Conservation (phyloP, 2,888 invertebrate species). For the Ditylenchus weischeri region DNA sequence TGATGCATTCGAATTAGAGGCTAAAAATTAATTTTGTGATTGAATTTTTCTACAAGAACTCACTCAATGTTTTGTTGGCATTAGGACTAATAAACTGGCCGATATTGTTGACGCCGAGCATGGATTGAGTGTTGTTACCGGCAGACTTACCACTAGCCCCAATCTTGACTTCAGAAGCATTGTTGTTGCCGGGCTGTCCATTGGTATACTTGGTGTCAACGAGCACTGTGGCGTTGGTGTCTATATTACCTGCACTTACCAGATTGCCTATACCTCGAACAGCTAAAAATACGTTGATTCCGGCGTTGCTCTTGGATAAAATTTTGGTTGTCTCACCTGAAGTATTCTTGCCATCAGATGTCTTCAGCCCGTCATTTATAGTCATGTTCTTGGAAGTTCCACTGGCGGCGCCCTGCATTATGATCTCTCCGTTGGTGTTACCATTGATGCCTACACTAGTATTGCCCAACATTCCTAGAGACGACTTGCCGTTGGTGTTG, state of each 20-base stretch:
- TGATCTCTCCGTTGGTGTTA: not conserved
- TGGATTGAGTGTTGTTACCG: slow-evolving; percentile 8
- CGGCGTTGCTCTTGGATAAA: too few relatives aligned
- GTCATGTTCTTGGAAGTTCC: not conserved
- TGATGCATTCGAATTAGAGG: slow-evolving; percentile 1
- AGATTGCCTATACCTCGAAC: not conserved
- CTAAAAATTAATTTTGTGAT: slow-evolving; percentile 2
- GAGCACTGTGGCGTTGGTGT: not conserved
- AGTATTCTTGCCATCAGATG: not conserved
- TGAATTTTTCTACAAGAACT: not conserved
- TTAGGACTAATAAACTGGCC: slow-evolving; percentile 15
- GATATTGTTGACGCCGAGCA: slow-evolving; percentile 9
- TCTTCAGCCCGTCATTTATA: not conserved
- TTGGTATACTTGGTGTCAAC: slow-evolving; percentile 1
- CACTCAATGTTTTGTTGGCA: not conserved
- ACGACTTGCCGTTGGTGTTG: slow-evolving; percentile 5
- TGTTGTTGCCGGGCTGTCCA: slow-evolving; percentile 6
- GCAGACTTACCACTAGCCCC: slow-evolving; percentile 15
- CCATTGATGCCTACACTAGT: slow-evolving; percentile 1
- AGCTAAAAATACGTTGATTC: too few relatives aligned
- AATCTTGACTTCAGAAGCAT: slow-evolving; percentile 9
- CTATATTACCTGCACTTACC: not conserved
- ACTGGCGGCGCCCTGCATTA: slow-evolving; percentile 3
- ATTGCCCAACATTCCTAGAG: not conserved
- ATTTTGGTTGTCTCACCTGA: not conserved